Base-by-base conservation (phyloP, 2,888 invertebrate genomes). In the Choreutis nemorana region DNA sequence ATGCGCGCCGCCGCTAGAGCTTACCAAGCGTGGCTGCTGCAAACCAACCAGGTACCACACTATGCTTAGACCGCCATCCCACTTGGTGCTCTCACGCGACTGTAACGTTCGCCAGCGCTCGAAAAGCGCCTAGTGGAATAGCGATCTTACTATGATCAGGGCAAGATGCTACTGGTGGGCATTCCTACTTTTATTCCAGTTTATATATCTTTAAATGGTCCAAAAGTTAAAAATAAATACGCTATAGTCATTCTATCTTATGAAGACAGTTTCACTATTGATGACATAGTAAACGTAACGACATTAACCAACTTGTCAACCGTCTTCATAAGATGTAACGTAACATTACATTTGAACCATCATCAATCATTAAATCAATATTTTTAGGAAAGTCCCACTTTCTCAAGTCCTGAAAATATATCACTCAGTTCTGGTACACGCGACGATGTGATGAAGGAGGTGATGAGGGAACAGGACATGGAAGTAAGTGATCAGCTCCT, bases 1-100 rank as follows among this genome's bases (percentile, higher is more conserved):
- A 84, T 91, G 81, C 73, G 90, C 34, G 62, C 68, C 23, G 91
- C 91, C 4, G 86, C 90, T 2, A 71, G 72, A 33, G 73, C 83
- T 31, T 89, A 89, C 52, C 21, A 35, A n/a, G 33, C 37, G 4
- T 70, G 59, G 61, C 26, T 41, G 1, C 23, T 14, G 0, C 11
- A 12, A 1, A 31, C 16, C 2, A 28, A 33, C 4, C 37, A 42
- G 41, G 48, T 47, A 20, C 21, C 4, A 18, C 12, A 11, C 1
- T n/a, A 21, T 13, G 13, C 12, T 14, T 8, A 8, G n/a, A 3
- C 4, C 3, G 14, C 9, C n/a, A n/a, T 3, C 4, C 14, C 10
- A 12, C n/a, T 4, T 1, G 14, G 2, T 8, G 3, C 11, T 7
- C 11, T 2, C 9, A 13, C 4, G 12, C 21, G 11, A 3, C 23